phyloP scores from a whole-genome alignment of 2,888 invertebrate genomes.

The Acanthosoma haemorrhoidale region DNA sequence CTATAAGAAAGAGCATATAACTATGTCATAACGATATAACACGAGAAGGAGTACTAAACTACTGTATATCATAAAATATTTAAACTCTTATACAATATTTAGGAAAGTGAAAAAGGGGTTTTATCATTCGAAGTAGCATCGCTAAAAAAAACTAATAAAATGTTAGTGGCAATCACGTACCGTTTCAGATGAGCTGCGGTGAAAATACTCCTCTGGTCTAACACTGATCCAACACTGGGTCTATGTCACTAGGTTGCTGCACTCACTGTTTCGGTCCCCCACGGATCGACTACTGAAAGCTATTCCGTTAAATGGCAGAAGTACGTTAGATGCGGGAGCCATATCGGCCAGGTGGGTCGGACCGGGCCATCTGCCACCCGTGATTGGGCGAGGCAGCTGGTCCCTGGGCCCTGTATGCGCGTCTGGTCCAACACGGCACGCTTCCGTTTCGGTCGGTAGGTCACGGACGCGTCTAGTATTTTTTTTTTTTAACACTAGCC shows the following conservation, averaged over 20 bases:
- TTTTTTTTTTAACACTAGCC: too few species aligned
- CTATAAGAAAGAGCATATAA: too few species aligned
- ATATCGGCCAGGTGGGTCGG: constrained; percentile 13
- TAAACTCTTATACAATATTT: too few species aligned
- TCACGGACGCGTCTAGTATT: not conserved
- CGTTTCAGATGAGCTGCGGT: too few species aligned
- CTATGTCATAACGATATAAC: too few species aligned
- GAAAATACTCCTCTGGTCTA: too few species aligned
- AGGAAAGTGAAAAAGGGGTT: too few species aligned
- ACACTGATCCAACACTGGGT: not conserved
- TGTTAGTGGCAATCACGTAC: too few species aligned
- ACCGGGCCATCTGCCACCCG: not conserved
- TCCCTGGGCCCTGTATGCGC: not conserved
- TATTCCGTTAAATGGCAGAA: constrained; percentile 1
- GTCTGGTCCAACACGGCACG: not conserved
- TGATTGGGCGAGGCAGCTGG: constrained; percentile 7
- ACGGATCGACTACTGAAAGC: not conserved
- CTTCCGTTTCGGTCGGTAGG: not conserved
- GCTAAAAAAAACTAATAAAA: too few species aligned
- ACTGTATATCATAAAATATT: too few species aligned
- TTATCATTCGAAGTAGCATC: too few species aligned
- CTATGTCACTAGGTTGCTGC: not conserved
- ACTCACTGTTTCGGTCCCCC: not conserved
- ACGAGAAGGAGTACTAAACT: too few species aligned
- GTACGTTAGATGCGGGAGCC: constrained; percentile 24